phyloP scores from a whole-genome alignment of 2,888 invertebrate species.

The Brachypalpus laphriformis region DNA sequence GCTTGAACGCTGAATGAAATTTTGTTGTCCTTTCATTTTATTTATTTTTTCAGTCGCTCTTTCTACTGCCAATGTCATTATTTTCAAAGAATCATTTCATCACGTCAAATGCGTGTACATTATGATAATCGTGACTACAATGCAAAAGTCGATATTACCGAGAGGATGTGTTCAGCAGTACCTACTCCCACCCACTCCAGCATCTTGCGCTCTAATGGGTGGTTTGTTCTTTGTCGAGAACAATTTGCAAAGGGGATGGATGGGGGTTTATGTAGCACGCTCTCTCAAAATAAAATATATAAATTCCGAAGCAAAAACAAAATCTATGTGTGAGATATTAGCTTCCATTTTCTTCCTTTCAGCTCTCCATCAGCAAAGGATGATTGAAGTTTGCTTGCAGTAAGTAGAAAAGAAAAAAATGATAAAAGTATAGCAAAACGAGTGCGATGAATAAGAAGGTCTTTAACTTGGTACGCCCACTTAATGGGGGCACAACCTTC shows the following conservation, averaged over 20 bases:
- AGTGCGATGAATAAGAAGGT: constrained; percentile 8
- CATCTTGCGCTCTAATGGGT: not conserved
- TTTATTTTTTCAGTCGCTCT: not conserved
- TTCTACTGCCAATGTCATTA: constrained; percentile 38
- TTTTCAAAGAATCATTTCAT: constrained; percentile 61
- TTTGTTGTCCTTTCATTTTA: constrained; percentile 11
- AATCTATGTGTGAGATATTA: constrained; percentile 46
- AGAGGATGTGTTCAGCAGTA: constrained; percentile 21
- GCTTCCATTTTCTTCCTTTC: constrained; percentile 36
- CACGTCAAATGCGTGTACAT: constrained; percentile 65
- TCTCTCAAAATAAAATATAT: no score
- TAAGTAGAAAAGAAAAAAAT: not conserved
- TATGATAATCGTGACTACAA: constrained; percentile 64
- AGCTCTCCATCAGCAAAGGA: constrained; percentile 6
- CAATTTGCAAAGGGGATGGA: constrained; percentile 2
- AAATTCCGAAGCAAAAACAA: not conserved
- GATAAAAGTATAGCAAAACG: not conserved
- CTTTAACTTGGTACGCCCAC: constrained; percentile 41
- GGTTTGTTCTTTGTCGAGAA: constrained; percentile 12
- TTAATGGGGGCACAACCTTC: constrained; percentile 33
- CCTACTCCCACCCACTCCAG: not conserved
- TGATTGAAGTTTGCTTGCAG: constrained; percentile 15
- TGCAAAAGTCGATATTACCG: constrained; percentile 35
- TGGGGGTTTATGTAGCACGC: not conserved
- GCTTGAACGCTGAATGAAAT: constrained; percentile 2